A percentile compares a stretch with the other conserved stretches of the same genome.
phyloP scores from a whole-genome alignment of 2,888 invertebrate genomes.

The Cerceris ruficornis region DNA sequence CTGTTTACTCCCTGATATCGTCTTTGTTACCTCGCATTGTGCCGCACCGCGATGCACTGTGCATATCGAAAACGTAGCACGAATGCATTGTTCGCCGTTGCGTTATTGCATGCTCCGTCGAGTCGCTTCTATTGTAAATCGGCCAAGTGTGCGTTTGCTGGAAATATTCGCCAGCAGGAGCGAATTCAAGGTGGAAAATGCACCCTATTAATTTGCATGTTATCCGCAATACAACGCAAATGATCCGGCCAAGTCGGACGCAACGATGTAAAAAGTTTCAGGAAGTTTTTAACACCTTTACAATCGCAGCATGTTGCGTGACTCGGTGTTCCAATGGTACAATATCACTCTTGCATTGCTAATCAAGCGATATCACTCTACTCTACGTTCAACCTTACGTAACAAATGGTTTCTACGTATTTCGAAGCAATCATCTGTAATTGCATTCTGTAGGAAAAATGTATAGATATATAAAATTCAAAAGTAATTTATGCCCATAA shows the following conservation, averaged over 20 bases:
- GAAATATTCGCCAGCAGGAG: conserved; percentile 24
- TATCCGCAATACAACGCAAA: conserved; percentile 3
- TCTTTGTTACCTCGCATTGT: conserved; percentile 34
- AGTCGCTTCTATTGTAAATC: conserved; percentile 23
- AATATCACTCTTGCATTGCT: no score
- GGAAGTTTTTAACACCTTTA: no score
- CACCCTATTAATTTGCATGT: conserved; percentile 44
- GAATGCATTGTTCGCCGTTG: conserved; percentile 45
- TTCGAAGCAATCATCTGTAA: no score
- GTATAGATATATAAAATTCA: no score
- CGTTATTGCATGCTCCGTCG: conserved; percentile 44
- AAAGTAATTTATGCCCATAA: no score
- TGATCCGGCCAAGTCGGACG: background rate
- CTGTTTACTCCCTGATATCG: conserved; percentile 30
- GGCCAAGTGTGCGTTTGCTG: conserved; percentile 18
- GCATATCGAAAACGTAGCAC: conserved; percentile 42
- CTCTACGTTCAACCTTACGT: no score
- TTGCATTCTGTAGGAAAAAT: no score
- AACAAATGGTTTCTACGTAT: no score
- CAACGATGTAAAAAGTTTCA: background rate
- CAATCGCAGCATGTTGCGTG: no score
- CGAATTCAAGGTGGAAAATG: conserved; percentile 32
- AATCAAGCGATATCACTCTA: no score
- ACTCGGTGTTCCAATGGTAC: no score
- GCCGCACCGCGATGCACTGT: conserved; percentile 33